A percentile compares a stretch with the other conserved stretches of the same genome.
Evolutionary conservation across 1,140 invertebrate genomes (phyloP).

Genomic region (Papilio polytes): DNA sequence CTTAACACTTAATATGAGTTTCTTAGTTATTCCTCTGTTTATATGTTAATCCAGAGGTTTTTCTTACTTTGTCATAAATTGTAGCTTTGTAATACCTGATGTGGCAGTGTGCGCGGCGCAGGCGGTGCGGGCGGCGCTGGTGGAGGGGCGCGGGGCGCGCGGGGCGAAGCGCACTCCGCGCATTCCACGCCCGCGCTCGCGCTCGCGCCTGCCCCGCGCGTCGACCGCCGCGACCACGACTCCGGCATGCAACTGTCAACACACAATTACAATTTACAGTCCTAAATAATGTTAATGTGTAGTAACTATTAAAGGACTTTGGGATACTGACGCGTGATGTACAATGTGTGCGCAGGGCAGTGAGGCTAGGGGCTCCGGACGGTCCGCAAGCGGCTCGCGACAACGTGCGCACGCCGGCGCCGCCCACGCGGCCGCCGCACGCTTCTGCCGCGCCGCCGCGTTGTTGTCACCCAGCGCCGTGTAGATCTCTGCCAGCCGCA

Average conservation of each 20-base stretch:
- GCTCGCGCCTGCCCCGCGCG: not conserved
- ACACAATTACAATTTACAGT: constrained; percentile 31
- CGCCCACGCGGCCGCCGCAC: constrained; percentile 89
- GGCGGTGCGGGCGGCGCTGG: constrained; percentile 68
- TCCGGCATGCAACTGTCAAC: constrained; percentile 71
- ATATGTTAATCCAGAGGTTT: no score
- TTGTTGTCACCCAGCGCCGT: constrained; percentile 91
- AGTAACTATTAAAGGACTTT: not conserved
- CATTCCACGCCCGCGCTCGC: constrained; percentile 48
- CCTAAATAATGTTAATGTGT: not conserved
- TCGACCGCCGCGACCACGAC: constrained; percentile 71
- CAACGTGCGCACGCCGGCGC: constrained; percentile 91
- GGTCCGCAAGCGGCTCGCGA: constrained; percentile 87
- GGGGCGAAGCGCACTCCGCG: constrained; percentile 68
- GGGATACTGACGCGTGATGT: constrained; percentile 88
- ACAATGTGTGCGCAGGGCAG: constrained; percentile 93
- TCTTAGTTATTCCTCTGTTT: no score
- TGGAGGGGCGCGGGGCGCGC: constrained; percentile 61
- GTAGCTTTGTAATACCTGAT: constrained; percentile 48
- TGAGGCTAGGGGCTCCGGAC: constrained; percentile 89
- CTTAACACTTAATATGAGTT: no score
- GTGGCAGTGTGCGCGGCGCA: constrained; percentile 56
- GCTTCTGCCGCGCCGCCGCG: constrained; percentile 89
- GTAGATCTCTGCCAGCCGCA: constrained; percentile 91
- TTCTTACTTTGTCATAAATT: no score